These are phyloP conservation scores for Lonchura striata DNA, from an alignment of 2,113 vertebrate species.

Conservation along the genomic window DNA sequence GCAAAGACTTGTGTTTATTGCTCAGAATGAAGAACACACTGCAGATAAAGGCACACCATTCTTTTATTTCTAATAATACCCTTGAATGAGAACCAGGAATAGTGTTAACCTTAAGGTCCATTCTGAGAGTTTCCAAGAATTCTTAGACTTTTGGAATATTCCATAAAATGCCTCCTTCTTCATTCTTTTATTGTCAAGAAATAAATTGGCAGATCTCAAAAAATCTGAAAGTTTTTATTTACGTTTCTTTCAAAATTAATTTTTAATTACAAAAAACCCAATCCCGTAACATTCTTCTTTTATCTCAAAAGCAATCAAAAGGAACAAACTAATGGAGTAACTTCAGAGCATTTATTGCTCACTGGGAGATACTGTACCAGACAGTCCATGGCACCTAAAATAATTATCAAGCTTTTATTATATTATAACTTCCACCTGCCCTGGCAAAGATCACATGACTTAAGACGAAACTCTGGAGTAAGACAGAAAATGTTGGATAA, in stretches of 20 bases:
- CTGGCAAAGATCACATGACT: background rate
- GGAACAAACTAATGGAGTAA: slow-evolving; percentile 21
- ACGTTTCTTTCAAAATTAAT: background rate
- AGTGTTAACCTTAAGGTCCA: background rate
- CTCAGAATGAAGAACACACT: background rate
- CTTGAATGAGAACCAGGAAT: background rate
- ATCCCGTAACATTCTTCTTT: background rate
- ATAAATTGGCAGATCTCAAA: background rate
- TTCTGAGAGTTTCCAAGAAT: background rate
- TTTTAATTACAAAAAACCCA: background rate
- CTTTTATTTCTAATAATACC: background rate
- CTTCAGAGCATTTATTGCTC: slow-evolving; percentile 43
- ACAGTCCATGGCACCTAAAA: background rate
- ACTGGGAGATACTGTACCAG: slow-evolving; percentile 28
- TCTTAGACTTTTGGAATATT: background rate
- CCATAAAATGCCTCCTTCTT: background rate
- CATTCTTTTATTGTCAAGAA: background rate
- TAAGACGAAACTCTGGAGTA: background rate
- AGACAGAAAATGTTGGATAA: background rate
- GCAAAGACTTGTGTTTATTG: background rate
- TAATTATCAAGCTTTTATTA: slow-evolving; percentile 7
- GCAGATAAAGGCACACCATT: background rate
- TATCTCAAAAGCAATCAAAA: slow-evolving; percentile 21
- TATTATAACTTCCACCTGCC: background rate
- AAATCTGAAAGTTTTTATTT: background rate